Conservation (phyloP, 2,113 vertebrate species). For the Dipodomys spectabilis region DNA sequence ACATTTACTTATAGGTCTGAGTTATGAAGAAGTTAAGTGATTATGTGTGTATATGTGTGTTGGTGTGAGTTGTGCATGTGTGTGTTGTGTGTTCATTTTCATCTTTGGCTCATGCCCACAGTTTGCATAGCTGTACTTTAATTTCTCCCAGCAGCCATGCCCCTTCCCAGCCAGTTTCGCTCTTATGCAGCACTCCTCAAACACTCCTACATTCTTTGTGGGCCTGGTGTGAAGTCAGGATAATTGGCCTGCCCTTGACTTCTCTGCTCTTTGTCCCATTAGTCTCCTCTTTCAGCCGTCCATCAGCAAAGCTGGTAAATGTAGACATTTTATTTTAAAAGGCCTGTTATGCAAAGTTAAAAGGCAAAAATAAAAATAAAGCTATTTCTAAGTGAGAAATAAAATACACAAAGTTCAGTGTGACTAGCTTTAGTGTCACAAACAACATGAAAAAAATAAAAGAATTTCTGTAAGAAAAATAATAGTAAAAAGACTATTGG, state of each 20-base stretch:
- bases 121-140: neutral
- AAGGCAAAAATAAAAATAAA: neutral
- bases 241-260: no score
- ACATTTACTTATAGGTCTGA: slow-evolving; percentile 26
- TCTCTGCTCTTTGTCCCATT: no score
- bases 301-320: neutral
- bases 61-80: neutral
- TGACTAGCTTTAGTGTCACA: no score
- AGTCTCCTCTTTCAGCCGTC: no score
- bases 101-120: neutral
- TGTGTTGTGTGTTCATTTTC: neutral
- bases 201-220: neutral
- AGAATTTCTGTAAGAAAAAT: slow-evolving; percentile 11
- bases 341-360: slow-evolving; percentile 29
- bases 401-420: no score
- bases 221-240: neutral
- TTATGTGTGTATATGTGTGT: no score
- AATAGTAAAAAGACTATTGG: neutral
- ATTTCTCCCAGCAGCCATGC: neutral
- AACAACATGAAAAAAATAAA: no score
- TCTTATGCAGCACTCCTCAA: neutral
- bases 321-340: slow-evolving; percentile 19
- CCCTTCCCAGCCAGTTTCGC: neutral
- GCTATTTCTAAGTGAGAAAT: no score
- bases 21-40: neutral